Base-by-base conservation (phyloP, 2,797 vertebrate genomes). In the Pseudocheirus occidentalis region DNA sequence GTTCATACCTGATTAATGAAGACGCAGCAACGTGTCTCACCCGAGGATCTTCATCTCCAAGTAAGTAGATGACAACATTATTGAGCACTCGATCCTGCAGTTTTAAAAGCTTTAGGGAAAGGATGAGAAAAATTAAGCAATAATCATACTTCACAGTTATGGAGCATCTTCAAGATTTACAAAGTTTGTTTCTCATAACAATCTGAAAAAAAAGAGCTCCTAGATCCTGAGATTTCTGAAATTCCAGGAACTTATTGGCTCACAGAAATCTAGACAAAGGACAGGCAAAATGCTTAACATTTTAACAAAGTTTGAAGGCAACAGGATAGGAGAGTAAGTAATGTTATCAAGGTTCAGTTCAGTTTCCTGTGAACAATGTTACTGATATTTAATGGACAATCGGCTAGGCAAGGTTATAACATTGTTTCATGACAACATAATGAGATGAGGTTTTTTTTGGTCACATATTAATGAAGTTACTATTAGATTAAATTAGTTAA, bases 31-130 rank as follows among this genome's bases (percentile, higher is more conserved):
- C 98, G 0, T 99, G 99, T 34, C 99, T 98, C 52, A 99, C 99
- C 97, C 99, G 98, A 5, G 99, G 99, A 97, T 99, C 99, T 56
- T 99, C 99, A 53, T 99, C 99, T 94, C 99, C 99, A 95, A 99
- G 98, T 95, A 99, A 97, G 94, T 94, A 97, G 97, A 99, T 99
- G 94, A 99, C 99, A 46, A 99, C 99, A 87, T 99, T 97, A 81
- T 98, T 98, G 92, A 99, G 98, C 59, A 99, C 99, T 94, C 99
- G 98, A 0, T 99, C 99, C 97, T 99, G 99, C 94, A 99, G 99
- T 92, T 99, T 98, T 96, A 99, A 98, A 6, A 98, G 97, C 99
- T 99, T 98, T 40, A 57, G 97, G 91, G 95, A 81, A 53, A 94
- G 11, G 0, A 58, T 2, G 58, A 95, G 4, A 94, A 53, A 93